Conservation (phyloP, 2,797 vertebrate species). For the Enteromius viviparus region DNA sequence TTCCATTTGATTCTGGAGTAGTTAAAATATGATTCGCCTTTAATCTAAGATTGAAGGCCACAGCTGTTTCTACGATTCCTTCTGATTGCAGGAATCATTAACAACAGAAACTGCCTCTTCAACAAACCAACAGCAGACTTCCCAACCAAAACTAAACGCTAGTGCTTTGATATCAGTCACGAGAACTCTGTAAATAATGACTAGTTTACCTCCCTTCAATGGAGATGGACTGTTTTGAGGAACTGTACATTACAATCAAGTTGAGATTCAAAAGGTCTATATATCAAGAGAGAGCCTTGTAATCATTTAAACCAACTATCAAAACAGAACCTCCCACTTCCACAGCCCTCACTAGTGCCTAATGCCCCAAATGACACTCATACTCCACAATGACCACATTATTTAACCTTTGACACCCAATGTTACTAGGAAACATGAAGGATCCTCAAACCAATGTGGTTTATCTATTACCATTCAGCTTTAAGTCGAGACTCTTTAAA, state of each 20-base stretch:
- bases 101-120: background rate
- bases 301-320: constrained; percentile 15
- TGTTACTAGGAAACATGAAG: constrained; percentile 74
- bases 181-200: background rate
- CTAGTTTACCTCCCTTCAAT: background rate
- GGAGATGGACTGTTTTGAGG: constrained; percentile 19
- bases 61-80: constrained; percentile 27
- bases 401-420: constrained; percentile 71
- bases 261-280: constrained; percentile 22
- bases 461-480: constrained; percentile 61
- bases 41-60: background rate
- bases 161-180: background rate
- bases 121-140: constrained; percentile 31
- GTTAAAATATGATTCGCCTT: background rate
- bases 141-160: constrained; percentile 3
- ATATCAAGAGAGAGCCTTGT: constrained; percentile 3
- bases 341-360: constrained; percentile 35
- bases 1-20: background rate
- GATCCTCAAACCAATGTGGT: constrained; percentile 69
- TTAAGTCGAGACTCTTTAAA: constrained; percentile 46
- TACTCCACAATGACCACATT: constrained; percentile 69
- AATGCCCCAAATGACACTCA: constrained; percentile 56
- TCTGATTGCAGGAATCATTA: constrained; percentile 15
- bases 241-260: constrained; percentile 39
- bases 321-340: constrained; percentile 14